Evolutionary conservation across 2,797 vertebrate genomes (phyloP), one percentile per base, ranked within the genome.

Genomic region (Zalophus californianus): DNA sequence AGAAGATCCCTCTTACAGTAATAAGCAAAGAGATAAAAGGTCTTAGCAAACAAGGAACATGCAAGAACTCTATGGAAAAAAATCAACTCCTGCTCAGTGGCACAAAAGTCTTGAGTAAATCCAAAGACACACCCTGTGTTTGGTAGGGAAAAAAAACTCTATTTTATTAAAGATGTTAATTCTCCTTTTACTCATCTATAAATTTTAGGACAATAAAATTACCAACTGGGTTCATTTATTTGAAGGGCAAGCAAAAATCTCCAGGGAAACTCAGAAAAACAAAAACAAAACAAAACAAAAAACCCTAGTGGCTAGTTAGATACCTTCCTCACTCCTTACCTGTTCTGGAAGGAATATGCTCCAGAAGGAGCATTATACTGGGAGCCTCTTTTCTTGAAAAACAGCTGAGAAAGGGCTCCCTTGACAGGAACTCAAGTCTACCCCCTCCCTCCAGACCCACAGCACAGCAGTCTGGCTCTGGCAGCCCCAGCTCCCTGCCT

Each of bases 121-220:
- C 1, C 0, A 64, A 77, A 50, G 38, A 25, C 25, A n/a, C 16
- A 4, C 29, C 10, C 14, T 66, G 23, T 58, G 23, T 78, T 87
- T 83, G 25, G 21, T 11, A 75, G 68, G 50, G 38, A 4, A 38
- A 72, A 94, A 94, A 88, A 56, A 9, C 18, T 72, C 35, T 29
- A 18, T 64, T 89, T 94, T 77, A 64, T 79, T 84, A 86, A 94
- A 84, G 54, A 82, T 27, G 12, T 38, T 50, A 78, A 79, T 89
- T 35, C 20, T 83, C 15, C 23, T 96, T 92, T 79, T n/a, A 52
- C 10, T 89, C 20, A 48, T 79, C 85, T 86, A 58, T 89, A 66
- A 66, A 62, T 88, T 84, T 54, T 11, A 84, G 23, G 21, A 52
- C 7, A 78, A 62, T 91, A 41, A 92, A 79, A 89, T 84, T 85